Percentiles rank a stretch among this genome's conserved stretches.
Conservation (phyloP, 2,113 vertebrate species). For the Leucoraja erinaceus region DNA sequence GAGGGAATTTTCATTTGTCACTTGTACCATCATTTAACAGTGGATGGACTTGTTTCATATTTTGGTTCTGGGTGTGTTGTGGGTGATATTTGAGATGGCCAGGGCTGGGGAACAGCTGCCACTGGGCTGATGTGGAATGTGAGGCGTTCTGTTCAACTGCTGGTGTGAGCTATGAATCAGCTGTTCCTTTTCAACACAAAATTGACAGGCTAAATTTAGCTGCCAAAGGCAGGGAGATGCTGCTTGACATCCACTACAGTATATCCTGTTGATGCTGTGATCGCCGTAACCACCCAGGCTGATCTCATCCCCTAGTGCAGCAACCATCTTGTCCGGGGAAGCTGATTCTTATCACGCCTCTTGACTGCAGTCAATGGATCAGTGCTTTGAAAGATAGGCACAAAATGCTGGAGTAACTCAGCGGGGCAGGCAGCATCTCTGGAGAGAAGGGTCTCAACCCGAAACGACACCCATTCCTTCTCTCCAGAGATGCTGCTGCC, state of each 20-base stretch:
- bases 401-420: too few species aligned
- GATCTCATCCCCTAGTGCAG: not conserved
- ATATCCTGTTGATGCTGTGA: not conserved
- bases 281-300: not conserved
- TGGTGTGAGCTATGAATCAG: not conserved
- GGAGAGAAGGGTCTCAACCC: too few species aligned
- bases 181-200: not conserved
- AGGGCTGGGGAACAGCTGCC: not conserved
- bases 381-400: too few species aligned
- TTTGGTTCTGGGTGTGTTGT: not conserved
- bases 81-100: not conserved
- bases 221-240: not conserved
- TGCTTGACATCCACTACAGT: not conserved
- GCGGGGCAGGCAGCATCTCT: too few species aligned
- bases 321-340: not conserved
- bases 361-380: not conserved
- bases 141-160: not conserved
- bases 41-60: too few species aligned
- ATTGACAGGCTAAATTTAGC: not conserved
- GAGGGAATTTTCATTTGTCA: not conserved
- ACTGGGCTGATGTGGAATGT: not conserved
- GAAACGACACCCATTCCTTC: too few species aligned
- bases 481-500: too few species aligned
- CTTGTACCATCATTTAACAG: not conserved
- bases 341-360: not conserved